These are phyloP conservation scores for Chrysopilus asiliformis DNA, from an alignment of 2,888 invertebrate species.

Conservation along the genomic window DNA sequence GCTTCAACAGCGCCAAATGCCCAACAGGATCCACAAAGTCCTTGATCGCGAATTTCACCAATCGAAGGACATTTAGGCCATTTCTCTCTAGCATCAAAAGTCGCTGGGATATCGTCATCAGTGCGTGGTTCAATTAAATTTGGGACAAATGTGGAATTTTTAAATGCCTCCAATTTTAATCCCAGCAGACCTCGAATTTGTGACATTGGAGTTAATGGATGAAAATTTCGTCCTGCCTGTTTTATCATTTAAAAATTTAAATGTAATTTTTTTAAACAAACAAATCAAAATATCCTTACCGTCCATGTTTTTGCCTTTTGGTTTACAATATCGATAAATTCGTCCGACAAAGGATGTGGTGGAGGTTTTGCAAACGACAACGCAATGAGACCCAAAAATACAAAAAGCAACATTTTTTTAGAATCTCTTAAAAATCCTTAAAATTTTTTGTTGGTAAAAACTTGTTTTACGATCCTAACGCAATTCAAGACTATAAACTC, in stretches of 20 bases:
- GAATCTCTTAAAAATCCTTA: too few species aligned
- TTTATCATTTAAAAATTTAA: background rate
- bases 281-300: too few species aligned
- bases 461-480: too few species aligned
- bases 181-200: conserved; percentile 60
- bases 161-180: conserved; percentile 46
- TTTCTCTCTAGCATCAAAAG: conserved; percentile 65
- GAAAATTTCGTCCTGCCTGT: conserved; percentile 65
- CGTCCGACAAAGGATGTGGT: conserved; percentile 56
- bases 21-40: conserved; percentile 92
- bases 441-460: too few species aligned
- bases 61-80: conserved; percentile 83
- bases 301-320: conserved; percentile 55
- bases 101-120: conserved; percentile 46
- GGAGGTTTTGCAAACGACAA: too few species aligned
- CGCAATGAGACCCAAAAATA: too few species aligned
- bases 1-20: conserved; percentile 86
- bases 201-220: conserved; percentile 40
- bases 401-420: too few species aligned
- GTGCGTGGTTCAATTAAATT: conserved; percentile 18
- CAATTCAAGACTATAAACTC: too few species aligned
- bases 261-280: conserved; percentile 10
- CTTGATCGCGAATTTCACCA: conserved; percentile 70
- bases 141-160: conserved; percentile 38
- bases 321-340: conserved; percentile 58